These are phyloP conservation scores for Lepidurus arcticus DNA, from an alignment of 1,140 invertebrate genomes.

Conservation along the genomic window DNA sequence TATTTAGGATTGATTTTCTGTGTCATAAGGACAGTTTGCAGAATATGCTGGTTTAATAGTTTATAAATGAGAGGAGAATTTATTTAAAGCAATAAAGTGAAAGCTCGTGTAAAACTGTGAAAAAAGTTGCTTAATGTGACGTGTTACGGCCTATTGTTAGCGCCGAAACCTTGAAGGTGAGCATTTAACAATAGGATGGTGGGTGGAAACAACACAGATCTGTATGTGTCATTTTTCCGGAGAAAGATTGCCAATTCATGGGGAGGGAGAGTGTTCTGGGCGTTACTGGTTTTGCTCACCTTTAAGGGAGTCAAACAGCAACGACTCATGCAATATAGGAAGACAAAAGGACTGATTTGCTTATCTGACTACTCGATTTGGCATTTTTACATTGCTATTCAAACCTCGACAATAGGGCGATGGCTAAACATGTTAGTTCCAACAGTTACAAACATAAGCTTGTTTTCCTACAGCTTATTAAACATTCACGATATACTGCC, in stretches of 20 bases:
- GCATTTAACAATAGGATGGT: not conserved
- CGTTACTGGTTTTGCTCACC: conserved; percentile 3
- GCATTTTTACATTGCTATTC: conserved; percentile 16
- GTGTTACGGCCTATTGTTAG: not conserved
- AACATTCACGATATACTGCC: not conserved
- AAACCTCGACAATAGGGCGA: not conserved
- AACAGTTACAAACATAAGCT: not conserved
- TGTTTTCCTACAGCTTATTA: not conserved
- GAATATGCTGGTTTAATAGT: no score
- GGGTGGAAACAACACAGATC: not conserved
- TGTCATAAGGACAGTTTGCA: no score
- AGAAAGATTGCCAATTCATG: conserved; percentile 4
- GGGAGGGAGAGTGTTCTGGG: not conserved
- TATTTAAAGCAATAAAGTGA: no score
- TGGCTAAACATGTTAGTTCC: not conserved
- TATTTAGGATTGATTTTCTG: no score
- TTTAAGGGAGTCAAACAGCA: not conserved
- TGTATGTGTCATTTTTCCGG: not conserved
- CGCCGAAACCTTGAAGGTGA: no score
- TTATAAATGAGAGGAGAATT: no score
- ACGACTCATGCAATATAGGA: not conserved
- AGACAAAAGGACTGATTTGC: conserved; percentile 16
- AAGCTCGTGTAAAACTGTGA: not conserved
- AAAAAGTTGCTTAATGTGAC: not conserved
- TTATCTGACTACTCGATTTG: conserved; percentile 19